A percentile compares a stretch with the other conserved stretches of the same genome.
phyloP scores from a whole-genome alignment of 2,797 vertebrate species.

The Carcharodon carcharias region DNA sequence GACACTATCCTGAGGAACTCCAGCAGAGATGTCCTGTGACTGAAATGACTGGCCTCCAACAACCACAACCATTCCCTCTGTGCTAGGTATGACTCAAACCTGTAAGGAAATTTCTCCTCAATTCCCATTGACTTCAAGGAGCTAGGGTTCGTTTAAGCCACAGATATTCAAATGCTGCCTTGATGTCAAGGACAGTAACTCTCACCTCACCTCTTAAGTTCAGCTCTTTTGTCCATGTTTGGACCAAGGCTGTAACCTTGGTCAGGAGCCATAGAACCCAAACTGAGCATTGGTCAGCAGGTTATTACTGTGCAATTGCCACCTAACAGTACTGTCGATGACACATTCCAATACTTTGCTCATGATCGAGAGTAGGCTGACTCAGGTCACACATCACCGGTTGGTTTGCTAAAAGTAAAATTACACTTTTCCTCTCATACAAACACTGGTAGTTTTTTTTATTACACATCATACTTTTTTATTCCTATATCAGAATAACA shows the following conservation, averaged over 20 bases:
- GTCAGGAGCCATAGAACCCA: neutral
- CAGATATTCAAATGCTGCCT: too few species aligned
- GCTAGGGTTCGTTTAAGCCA: neutral
- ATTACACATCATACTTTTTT: too few species aligned
- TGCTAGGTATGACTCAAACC: too few species aligned
- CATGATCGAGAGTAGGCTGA: too few species aligned
- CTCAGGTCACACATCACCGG: too few species aligned
- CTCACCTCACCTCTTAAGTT: neutral
- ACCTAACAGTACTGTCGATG: too few species aligned
- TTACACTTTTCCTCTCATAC: neutral
- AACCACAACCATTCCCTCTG: neutral
- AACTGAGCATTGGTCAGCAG: neutral
- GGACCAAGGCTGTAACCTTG: neutral
- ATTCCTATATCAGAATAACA: too few species aligned
- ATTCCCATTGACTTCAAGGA: neutral
- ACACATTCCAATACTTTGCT: too few species aligned
- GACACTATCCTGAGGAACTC: neutral
- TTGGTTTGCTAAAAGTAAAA: neutral
- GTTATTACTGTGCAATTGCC: neutral
- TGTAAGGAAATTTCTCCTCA: too few species aligned
- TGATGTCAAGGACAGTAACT: neutral
- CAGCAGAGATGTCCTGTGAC: neutral
- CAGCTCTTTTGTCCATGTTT: neutral
- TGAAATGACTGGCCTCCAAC: neutral
- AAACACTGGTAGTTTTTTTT: neutral